Base-by-base conservation (phyloP, 2,888 invertebrate species). In the Mesoligia furuncula region DNA sequence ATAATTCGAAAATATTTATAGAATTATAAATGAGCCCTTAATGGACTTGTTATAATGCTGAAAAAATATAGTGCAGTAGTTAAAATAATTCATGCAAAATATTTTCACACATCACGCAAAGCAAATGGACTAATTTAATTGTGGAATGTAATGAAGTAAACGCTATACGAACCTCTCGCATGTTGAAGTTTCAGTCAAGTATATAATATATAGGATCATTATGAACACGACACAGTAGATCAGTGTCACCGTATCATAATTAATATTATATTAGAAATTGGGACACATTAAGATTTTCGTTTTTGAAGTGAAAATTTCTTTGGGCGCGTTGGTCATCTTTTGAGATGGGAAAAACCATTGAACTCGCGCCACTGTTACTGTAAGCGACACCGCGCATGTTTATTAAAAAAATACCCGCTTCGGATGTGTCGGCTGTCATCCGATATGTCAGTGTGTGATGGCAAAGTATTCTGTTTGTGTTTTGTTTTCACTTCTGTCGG, bases 81-180 rank as follows among this genome's bases (percentile, higher is more conserved):
- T 54, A 57, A 81, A 67, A 82, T 72, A 57, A 74, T 71, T 68
- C 31, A 75, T 75, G 36, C 73, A 65, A 78, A 77, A 76, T 79
- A 73, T 68, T 80, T 80, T 86, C 71, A 83, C 81, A 79, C 81
- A 75, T 77, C 86, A 83, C 81, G 87, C 82, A 80, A 70, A 71
- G 87, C 82, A 80, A 70, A 71, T 76, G 67, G 59, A 39, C 31
- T 68, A 69, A 62, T 79, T 84, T 65, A 66, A 85, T 73, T 66
- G 71, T 73, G 81, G 78, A 80, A 85, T 75, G 85, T 85, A 79
- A 79, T 75, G 78, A 81, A 72, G 45, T 69, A 73, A 81, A 75
- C 62, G 81, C 64, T 80, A n/a, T n/a, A 54, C 64, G 36, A 81
- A 80, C 31, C 66, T 42, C 45, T 81, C 54, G 79, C 85, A 84